phyloP scores from a whole-genome alignment of 2,888 invertebrate genomes.

The Eulithis testata region DNA sequence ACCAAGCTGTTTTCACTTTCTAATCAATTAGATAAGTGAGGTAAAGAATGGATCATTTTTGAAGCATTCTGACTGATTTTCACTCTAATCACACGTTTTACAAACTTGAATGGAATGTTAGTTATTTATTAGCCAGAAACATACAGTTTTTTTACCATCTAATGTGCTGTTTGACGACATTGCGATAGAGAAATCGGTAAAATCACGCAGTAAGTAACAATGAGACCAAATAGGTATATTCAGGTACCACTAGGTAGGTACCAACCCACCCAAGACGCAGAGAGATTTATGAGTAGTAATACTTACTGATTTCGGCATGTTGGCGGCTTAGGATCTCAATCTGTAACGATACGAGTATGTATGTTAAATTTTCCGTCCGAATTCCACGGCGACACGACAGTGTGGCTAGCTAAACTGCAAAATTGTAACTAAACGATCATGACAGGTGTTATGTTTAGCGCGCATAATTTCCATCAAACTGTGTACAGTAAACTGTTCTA shows the following conservation, averaged over 20 bases:
- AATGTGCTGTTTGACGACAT: conserved; percentile 55
- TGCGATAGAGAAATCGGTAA: conserved; percentile 75
- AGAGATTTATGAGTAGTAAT: conserved; percentile 20
- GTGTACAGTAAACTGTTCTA: conserved; percentile 43
- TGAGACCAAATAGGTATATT: conserved; percentile 1
- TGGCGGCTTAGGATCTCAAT: conserved; percentile 81
- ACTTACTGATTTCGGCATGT: conserved; percentile 88
- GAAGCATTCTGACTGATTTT: background rate
- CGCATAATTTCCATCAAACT: conserved; percentile 40
- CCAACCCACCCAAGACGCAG: no score
- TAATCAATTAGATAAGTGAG: conserved; percentile 28
- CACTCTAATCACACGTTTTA: no score
- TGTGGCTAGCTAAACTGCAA: conserved; percentile 58
- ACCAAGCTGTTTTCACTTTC: conserved; percentile 54
- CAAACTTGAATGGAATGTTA: background rate
- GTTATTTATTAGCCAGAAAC: background rate
- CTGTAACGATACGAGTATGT: conserved; percentile 67
- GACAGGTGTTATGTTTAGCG: conserved; percentile 30
- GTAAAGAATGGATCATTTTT: conserved; percentile 1
- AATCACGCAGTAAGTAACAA: conserved; percentile 48
- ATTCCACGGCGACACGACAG: conserved; percentile 50
- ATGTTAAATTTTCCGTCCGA: conserved; percentile 57
- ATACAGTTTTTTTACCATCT: conserved; percentile 32
- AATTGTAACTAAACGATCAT: conserved; percentile 47
- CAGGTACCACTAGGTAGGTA: no score